Evolutionary conservation across 2,888 invertebrate genomes (phyloP).

Genomic region (Lithophane ornitopus): DNA sequence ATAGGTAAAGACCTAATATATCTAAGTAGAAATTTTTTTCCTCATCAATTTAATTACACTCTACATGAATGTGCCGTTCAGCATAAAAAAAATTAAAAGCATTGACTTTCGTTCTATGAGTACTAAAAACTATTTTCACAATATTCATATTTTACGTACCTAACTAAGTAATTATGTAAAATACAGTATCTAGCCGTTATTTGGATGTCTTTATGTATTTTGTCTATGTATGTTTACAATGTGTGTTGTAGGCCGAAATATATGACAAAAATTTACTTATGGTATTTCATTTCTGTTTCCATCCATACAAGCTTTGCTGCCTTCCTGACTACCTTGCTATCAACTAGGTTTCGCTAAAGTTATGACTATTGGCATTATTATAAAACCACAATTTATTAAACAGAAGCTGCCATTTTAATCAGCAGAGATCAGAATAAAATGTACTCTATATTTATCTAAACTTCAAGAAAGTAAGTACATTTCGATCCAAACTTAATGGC

Average conservation of each 20-base stretch:
- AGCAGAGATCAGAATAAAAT: too few species aligned
- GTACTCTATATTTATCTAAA: too few species aligned
- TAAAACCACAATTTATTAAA: too few species aligned
- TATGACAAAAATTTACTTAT: constrained; percentile 54
- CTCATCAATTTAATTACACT: not conserved
- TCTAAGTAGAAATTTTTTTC: not conserved
- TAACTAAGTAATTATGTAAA: constrained; percentile 28
- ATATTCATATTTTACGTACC: constrained; percentile 27
- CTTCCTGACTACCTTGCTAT: too few species aligned
- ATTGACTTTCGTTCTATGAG: constrained; percentile 24
- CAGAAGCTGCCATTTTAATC: too few species aligned
- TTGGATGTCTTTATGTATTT: constrained; percentile 70
- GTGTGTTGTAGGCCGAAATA: constrained; percentile 67
- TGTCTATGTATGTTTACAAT: constrained; percentile 69
- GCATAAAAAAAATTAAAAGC: not conserved
- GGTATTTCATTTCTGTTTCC: constrained; percentile 35
- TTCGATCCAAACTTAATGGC: too few species aligned
- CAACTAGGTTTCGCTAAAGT: too few species aligned
- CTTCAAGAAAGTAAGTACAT: too few species aligned
- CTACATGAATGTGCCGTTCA: not conserved
- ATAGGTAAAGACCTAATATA: too few species aligned
- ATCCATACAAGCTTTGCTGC: too few species aligned
- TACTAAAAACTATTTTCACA: constrained; percentile 34
- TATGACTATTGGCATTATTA: too few species aligned
- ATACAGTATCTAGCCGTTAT: constrained; percentile 49